Evolutionary conservation across 2,113 vertebrate species (phyloP), one percentile per base, ranked within the genome.

Genomic region (Barnardius zonarius): DNA sequence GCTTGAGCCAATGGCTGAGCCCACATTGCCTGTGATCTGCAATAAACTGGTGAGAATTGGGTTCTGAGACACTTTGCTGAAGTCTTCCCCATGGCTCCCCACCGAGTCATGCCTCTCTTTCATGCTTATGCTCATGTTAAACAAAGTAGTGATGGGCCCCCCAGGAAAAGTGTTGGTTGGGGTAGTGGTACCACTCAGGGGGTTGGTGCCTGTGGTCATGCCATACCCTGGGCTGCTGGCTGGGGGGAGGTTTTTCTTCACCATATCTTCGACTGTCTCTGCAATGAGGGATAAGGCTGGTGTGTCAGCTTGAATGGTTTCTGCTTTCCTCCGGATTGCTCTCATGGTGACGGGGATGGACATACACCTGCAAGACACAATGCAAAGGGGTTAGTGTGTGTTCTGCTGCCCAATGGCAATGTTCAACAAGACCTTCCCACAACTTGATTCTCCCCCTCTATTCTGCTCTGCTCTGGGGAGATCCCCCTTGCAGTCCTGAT

Each of bases 341-440:
- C 99, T 98, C 99, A 99, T 99, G 44, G 99, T 99, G 95, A 99
- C 99, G 44, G 99, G 99, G 77, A 99, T 99, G 93, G 99, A 99
- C 99, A 99, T 99, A 95, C 99, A 99, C 87, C 99, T 99, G 96
- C 59, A 97, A 96, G 59, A 95, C 64, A 97, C 48, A 13, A 92
- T n/a, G 31, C 76, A 39, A 31, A 31, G 49, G 83, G 91, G 17
- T 93, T 52, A 93, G 83, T 3, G 2, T 9, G 57, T 25, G 16
- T 16, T 37, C 41, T 66, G 25, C 78, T 86, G 64, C 73, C 73
- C 66, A n/a, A 22, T 14, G 33, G 33, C 13, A 14, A 14, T 14
- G 55, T 9, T n/a, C 57, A 35, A n/a, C 33, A 59, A 15, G 57
- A 59, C 57, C 57, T 35, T 24, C 14, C 20, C 33, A 59, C 57